Conservation (phyloP, 2,797 vertebrate species). For the Tapera naevia region DNA sequence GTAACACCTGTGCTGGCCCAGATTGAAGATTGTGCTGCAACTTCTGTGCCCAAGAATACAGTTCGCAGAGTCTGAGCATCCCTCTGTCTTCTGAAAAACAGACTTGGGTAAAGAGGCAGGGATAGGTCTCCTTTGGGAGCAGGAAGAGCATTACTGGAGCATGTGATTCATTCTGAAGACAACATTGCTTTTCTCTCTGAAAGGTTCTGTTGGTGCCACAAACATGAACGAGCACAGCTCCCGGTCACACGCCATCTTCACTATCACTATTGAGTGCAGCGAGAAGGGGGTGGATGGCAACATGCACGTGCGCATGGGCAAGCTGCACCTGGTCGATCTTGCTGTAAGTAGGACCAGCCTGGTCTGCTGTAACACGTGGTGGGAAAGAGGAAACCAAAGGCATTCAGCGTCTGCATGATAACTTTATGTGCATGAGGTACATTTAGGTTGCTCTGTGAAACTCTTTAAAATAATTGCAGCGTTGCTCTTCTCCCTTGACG, state of each 20-base stretch:
- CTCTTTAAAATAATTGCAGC: not conserved
- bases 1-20: not conserved
- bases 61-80: not conserved
- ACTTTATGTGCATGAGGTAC: not conserved
- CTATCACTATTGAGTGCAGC: constrained; percentile 98
- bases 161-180: not conserved
- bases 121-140: not conserved
- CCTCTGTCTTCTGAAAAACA: not conserved
- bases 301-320: constrained; percentile 97
- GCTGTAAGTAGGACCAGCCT: constrained; percentile 80
- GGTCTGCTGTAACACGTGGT: accelerated
- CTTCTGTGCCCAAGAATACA: not conserved
- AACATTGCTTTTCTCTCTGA: not conserved
- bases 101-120: not conserved
- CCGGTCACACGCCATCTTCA: constrained; percentile 97
- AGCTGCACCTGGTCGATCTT: constrained; percentile 95
- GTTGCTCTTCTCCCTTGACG: not conserved
- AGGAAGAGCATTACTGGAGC: not conserved
- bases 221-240: constrained; percentile 99
- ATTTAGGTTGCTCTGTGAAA: not conserved
- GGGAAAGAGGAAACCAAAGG: not conserved
- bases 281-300: constrained; percentile 96
- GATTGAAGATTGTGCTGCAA: not conserved
- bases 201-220: constrained; percentile 95
- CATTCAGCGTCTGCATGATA: not conserved